Base-by-base conservation (phyloP, 1,140 invertebrate species). In the Conus betulinus region DNA sequence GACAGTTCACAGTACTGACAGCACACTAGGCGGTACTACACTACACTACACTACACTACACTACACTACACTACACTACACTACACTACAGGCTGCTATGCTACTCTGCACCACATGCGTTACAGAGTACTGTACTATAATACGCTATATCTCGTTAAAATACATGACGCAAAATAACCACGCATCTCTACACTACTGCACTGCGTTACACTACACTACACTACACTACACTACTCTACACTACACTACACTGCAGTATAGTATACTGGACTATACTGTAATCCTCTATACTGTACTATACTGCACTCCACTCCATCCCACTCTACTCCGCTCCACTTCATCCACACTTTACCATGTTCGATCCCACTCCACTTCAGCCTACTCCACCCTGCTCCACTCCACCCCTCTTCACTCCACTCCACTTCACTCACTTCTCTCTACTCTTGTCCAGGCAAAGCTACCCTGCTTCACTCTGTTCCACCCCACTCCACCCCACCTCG, bases 1-100 rank as follows among this genome's bases (percentile, higher is more conserved):
- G 85, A 74, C 88, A 87, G 51, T 84, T 60, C 84, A 89, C 5
- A 13, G 57, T 76, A 89, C 8, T 60, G 57, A 84, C 74, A 79
- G 25, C 39, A 79, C 84, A 55, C 27, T 74, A 79, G 84, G 53
- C 2, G 84, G 25, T 79, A 88, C 87, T 60, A 25, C 89, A 89
- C 8, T 0, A n/a, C 78, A 89, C 55, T 60, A 71, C 51, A 89
- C 57, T 2, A 60, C 57, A 60, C 57, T 60, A 60, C 57, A 60
- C 57, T 60, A 60, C 57, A 60, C 57, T 60, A 60, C 57, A 60
- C 57, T 60, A 60, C 57, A 60, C 57, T 11, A 8, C 57, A 60
- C 57, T 60, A 60, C 57, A n/a, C n/a, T n/a, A n/a, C n/a, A n/a
- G n/a, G n/a, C n/a, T n/a, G n/a, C n/a, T n/a, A n/a, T 39, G 39